Percentiles rank a stretch among this genome's conserved stretches.
Evolutionary conservation across 2,888 invertebrate genomes (phyloP).

Genomic region (Xestia c-nigrum): DNA sequence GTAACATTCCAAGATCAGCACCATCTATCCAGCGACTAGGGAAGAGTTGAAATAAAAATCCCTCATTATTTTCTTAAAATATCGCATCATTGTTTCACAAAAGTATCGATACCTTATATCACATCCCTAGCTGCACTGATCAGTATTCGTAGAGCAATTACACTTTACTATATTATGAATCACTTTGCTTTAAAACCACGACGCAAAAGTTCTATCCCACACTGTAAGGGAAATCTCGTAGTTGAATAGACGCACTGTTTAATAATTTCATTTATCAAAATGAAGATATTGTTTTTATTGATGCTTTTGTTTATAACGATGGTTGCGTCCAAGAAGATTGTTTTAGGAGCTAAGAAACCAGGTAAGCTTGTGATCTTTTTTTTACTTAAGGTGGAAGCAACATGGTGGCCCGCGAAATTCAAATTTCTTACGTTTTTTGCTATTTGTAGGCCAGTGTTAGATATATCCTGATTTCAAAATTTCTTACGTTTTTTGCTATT

Average conservation of each 20-base stretch:
- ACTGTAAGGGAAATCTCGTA: not conserved
- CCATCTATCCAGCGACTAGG: no score
- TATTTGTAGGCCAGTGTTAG: no score
- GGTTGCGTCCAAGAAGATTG: not conserved
- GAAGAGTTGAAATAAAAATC: no score
- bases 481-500: no score
- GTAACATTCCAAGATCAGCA: no score
- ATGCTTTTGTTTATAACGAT: conserved; percentile 23
- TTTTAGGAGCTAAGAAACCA: conserved; percentile 1
- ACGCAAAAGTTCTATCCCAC: not conserved
- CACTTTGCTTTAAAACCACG: not conserved
- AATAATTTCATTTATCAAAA: not conserved
- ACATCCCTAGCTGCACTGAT: not conserved
- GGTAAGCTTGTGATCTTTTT: conserved; percentile 15
- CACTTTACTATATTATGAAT: not conserved
- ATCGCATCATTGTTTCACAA: not conserved
- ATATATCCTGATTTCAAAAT: no score
- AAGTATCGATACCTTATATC: conserved; percentile 14
- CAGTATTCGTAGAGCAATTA: not conserved
- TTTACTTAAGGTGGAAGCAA: not conserved
- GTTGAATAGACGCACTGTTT: not conserved
- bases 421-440: no score
- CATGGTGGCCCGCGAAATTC: no score
- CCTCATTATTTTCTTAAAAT: not conserved
- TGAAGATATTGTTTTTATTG: conserved; percentile 31